phyloP scores from a whole-genome alignment of 2,797 vertebrate species.

The Novumbra hubbsi region DNA sequence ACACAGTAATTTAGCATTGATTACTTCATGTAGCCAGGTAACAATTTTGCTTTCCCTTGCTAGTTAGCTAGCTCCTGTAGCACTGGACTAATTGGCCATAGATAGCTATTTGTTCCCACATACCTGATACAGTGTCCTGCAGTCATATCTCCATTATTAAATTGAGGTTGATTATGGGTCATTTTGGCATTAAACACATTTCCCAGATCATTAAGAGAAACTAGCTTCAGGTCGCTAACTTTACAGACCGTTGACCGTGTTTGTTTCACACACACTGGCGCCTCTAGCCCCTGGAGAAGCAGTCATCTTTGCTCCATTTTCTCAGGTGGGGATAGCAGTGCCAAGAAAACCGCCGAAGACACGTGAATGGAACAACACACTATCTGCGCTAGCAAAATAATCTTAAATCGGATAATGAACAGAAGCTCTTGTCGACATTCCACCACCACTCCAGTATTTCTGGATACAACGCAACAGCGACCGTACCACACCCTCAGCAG shows the following conservation, averaged over 20 bases:
- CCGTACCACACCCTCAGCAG: neutral
- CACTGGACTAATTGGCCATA: neutral
- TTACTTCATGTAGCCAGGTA: neutral
- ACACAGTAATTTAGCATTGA: neutral
- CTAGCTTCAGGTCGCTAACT: neutral
- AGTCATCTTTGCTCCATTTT: constrained; percentile 8
- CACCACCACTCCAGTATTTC: neutral
- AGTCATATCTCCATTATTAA: neutral
- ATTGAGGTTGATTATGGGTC: neutral
- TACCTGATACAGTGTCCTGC: neutral
- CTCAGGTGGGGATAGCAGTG: constrained; percentile 3
- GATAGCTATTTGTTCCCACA: neutral
- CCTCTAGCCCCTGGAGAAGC: neutral
- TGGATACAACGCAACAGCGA: neutral
- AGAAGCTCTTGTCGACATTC: neutral
- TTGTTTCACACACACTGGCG: neutral
- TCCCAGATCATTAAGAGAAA: neutral
- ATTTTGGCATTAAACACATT: neutral
- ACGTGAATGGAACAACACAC: constrained; percentile 6
- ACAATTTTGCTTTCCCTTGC: neutral
- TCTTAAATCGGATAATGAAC: neutral
- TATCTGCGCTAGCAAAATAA: neutral
- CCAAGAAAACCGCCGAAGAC: neutral
- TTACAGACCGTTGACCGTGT: neutral
- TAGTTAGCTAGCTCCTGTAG: neutral